Evolutionary conservation across 2,113 vertebrate species (phyloP), one percentile per base, ranked within the genome.

Genomic region (Gasterosteus aculeatus): DNA sequence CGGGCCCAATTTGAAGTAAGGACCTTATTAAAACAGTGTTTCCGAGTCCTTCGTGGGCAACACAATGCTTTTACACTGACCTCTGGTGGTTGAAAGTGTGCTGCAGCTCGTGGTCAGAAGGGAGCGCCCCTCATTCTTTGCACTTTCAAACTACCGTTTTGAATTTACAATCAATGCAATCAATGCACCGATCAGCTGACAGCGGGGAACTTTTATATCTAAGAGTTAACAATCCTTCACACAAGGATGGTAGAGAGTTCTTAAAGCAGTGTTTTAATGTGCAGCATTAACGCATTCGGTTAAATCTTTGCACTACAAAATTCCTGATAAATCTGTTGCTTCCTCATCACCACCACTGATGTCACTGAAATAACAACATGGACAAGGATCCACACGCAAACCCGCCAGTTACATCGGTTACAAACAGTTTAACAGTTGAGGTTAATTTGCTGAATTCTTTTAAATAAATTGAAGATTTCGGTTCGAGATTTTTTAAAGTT

Each of bases 41-140:
- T 53, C 6, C 3, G n/a, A 22, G 47, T 6, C 47, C 29, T 15
- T 60, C 1, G 66, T 29, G n/a, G 46, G 19, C 31, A 31, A 11
- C 33, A 38, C 18, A 42, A 42, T 31, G 31, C 19, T 1, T 47
- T 41, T n/a, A 29, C 16, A 81, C 68, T 77, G 79, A 75, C 81
- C 78, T 85, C 81, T 81, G 62, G 84, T 82, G 86, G 86, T 26
- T 29, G 14, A 71, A 76, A 4, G 26, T 53, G 29, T 41, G 42
- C 49, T 68, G 38, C 44, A 70, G 49, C 9, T 8, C 39, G n/a
- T 12, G 31, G 31, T 39, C 39, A 69, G 72, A 47, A 18, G 46
- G n/a, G n/a, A 15, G 4, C 2, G 31, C 33, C 33, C 33, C 33
- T 29, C 42, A 42, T 41, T 5, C 42, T 49, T 11, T 19, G 29